phyloP scores from a whole-genome alignment of 2,113 vertebrate species.

The Sclerurus mexicanus region DNA sequence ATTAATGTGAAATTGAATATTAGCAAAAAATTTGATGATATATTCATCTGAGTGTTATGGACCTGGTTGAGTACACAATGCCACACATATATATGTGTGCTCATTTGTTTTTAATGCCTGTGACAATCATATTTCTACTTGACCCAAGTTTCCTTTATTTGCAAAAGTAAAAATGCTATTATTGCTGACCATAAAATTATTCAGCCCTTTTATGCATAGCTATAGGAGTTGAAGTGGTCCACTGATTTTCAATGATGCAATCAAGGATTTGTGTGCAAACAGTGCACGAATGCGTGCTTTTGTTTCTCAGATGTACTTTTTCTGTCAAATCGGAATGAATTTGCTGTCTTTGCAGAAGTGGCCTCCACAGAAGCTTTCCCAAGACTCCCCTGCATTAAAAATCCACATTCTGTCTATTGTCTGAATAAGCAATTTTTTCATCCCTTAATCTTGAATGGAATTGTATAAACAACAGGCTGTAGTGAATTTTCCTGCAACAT shows the following conservation, averaged over 20 bases:
- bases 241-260: conserved; percentile 4
- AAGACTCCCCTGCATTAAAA: not conserved
- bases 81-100: accelerated
- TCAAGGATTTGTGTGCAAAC: conserved; percentile 18
- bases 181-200: conserved; percentile 3
- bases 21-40: not conserved
- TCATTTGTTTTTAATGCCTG: not conserved
- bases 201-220: not conserved
- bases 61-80: not conserved
- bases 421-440: not conserved
- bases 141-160: not conserved
- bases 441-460: not conserved
- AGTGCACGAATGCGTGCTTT: not conserved
- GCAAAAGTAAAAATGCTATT: not conserved
- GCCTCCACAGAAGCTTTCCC: not conserved
- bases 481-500: not conserved
- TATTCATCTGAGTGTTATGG: accelerated
- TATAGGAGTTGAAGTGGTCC: not conserved
- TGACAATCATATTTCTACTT: not conserved
- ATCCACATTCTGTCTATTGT: not conserved
- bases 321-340: not conserved
- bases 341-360: not conserved
- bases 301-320: not conserved
- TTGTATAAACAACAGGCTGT: not conserved
- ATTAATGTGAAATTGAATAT: not conserved